phyloP scores from a whole-genome alignment of 2,888 invertebrate species.

The Lycia hirtaria region DNA sequence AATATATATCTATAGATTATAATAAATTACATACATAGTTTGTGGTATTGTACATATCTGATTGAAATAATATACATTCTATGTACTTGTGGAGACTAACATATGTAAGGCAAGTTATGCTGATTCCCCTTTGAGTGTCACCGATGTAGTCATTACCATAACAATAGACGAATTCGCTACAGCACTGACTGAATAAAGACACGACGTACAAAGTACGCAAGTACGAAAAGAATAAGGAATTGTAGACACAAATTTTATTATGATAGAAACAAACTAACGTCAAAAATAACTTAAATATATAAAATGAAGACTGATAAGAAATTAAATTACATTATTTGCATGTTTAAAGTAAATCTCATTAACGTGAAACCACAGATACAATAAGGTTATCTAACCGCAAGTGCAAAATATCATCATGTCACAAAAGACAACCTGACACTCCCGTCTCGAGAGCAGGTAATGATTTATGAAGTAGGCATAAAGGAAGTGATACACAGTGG shows the following conservation, averaged over 20 bases:
- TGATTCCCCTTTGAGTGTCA: slow-evolving; percentile 41
- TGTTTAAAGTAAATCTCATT: neutral
- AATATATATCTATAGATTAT: too few relatives aligned
- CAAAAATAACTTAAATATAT: neutral
- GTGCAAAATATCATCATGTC: slow-evolving; percentile 22
- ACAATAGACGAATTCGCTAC: slow-evolving; percentile 42
- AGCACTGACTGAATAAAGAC: slow-evolving; percentile 22
- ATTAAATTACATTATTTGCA: neutral
- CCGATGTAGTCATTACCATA: slow-evolving; percentile 43
- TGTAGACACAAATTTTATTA: slow-evolving; percentile 21
- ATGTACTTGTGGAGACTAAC: slow-evolving; percentile 4
- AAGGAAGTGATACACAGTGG: slow-evolving; percentile 69
- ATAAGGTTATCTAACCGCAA: slow-evolving; percentile 3
- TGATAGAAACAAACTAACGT: slow-evolving; percentile 5
- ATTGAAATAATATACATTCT: neutral
- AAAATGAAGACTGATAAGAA: neutral
- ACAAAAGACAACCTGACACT: slow-evolving; percentile 39
- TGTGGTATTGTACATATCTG: too few relatives aligned
- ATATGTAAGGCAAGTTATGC: slow-evolving; percentile 35
- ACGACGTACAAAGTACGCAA: slow-evolving; percentile 31
- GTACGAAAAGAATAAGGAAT: slow-evolving; percentile 4
- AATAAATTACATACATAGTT: too few relatives aligned
- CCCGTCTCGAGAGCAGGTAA: slow-evolving; percentile 63
- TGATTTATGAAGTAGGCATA: slow-evolving; percentile 77
- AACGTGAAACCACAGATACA: neutral